phyloP scores from a whole-genome alignment of 2,797 vertebrate species.

The Monodelphis domestica region DNA sequence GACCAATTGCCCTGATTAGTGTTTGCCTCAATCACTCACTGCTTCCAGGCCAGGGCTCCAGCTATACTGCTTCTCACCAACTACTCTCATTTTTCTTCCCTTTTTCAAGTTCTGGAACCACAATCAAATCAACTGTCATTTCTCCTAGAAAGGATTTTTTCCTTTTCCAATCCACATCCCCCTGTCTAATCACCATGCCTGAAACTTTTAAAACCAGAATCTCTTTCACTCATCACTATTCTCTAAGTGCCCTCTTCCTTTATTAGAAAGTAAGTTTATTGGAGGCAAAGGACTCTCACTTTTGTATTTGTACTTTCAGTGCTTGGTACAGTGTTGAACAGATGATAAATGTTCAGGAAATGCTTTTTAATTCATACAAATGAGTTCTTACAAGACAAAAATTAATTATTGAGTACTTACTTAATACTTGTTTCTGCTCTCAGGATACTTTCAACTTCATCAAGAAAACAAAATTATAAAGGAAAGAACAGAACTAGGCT shows the following conservation, averaged over 20 bases:
- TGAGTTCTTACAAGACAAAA: not conserved
- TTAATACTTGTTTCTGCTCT: not conserved
- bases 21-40: not conserved
- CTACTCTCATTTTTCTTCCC: not conserved
- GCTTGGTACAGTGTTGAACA: not conserved
- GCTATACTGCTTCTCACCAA: not conserved
- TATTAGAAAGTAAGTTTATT: not conserved
- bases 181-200: not conserved
- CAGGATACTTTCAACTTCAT: too few relatives aligned
- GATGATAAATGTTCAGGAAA: not conserved
- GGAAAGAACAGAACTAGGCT: too few relatives aligned
- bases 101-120: not conserved
- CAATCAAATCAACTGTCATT: not conserved
- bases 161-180: not conserved
- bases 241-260: not conserved
- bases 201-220: not conserved
- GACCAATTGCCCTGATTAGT: not conserved
- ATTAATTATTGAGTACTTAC: not conserved
- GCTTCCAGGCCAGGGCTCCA: not conserved
- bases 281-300: not conserved
- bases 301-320: not conserved
- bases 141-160: too few relatives aligned
- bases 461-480: too few relatives aligned
- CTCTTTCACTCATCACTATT: not conserved
- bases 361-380: not conserved